A percentile compares a stretch with the other conserved stretches of the same genome.
Conservation (phyloP, 2,113 vertebrate genomes). For the Mesembrinibis cayennensis region DNA sequence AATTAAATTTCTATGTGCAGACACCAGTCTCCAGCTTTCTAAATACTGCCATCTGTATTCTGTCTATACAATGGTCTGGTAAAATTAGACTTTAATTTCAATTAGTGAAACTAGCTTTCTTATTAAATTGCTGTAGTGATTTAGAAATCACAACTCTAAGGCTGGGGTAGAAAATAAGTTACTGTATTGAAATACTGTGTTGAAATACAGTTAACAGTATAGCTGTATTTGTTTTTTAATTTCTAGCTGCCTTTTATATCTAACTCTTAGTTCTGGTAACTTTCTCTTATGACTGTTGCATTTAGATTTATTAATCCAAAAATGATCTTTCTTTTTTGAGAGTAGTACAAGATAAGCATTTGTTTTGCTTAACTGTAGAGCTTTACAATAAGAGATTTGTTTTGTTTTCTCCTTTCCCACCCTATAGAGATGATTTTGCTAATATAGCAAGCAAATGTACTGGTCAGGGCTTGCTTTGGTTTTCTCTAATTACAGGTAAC, state of each 20-base stretch:
- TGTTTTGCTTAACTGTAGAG: background rate
- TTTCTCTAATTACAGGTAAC: background rate
- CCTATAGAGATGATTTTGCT: background rate
- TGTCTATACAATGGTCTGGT: background rate
- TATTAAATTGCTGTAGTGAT: background rate
- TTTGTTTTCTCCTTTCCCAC: background rate
- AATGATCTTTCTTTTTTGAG: background rate
- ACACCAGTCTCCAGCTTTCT: background rate
- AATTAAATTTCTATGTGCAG: background rate
- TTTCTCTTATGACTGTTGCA: background rate
- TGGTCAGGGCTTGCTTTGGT: background rate
- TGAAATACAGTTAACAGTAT: background rate
- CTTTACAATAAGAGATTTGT: background rate
- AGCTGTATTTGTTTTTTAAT: background rate
- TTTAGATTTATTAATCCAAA: background rate
- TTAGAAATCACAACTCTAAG: background rate
- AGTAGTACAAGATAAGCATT: background rate
- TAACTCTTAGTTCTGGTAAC: background rate
- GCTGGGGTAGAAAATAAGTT: background rate
- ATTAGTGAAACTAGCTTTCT: background rate
- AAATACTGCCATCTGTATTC: background rate
- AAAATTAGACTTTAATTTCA: background rate
- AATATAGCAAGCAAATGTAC: background rate
- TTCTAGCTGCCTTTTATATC: background rate
- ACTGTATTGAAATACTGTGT: background rate